Conservation (phyloP, 2,888 invertebrate species). For the Oscheius sp. region DNA sequence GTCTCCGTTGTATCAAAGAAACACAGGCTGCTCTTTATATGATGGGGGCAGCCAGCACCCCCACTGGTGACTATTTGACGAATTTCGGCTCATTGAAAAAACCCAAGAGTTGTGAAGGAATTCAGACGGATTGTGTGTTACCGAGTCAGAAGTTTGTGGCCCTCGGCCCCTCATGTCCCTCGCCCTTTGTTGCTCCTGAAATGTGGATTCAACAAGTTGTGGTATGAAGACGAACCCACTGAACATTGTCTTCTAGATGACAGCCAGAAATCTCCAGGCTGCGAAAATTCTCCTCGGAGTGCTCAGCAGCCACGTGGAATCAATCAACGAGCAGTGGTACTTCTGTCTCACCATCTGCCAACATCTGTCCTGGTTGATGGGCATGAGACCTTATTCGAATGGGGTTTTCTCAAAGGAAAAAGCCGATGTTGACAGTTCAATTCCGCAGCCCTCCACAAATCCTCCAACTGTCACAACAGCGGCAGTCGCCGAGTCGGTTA, state of each 20-base stretch:
- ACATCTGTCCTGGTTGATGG: slow-evolving; percentile 88
- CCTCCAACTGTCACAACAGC: slow-evolving; percentile 46
- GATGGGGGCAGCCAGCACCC: slow-evolving; percentile 17
- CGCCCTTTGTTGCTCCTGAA: slow-evolving; percentile 69
- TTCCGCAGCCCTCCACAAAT: slow-evolving; percentile 22
- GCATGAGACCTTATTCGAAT: slow-evolving; percentile 91
- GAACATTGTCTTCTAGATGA: slow-evolving; percentile 75
- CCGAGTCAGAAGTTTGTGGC: slow-evolving; percentile 84
- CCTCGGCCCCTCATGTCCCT: slow-evolving; percentile 88
- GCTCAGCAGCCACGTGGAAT: slow-evolving; percentile 27
- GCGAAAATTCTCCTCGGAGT: slow-evolving; percentile 84
- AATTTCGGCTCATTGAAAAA: slow-evolving; percentile 14
- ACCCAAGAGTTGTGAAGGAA: slow-evolving; percentile 35
- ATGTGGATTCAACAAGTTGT: slow-evolving; percentile 89
- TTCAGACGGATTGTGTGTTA: background rate
- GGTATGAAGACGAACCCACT: slow-evolving; percentile 71
- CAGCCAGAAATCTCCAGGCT: slow-evolving; percentile 94
- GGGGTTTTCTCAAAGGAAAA: slow-evolving; percentile 76
- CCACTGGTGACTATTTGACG: slow-evolving; percentile 13
- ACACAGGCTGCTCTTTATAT: slow-evolving; percentile 18
- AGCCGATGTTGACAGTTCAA: slow-evolving; percentile 30
- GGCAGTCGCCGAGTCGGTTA: slow-evolving; percentile 40
- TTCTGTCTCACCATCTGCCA: slow-evolving; percentile 92
- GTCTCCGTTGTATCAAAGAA: slow-evolving; percentile 76
- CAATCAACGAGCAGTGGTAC: slow-evolving; percentile 34